A percentile compares a stretch with the other conserved stretches of the same genome.
phyloP scores from a whole-genome alignment of 2,113 vertebrate species.

The Typhlomys cinereus region DNA sequence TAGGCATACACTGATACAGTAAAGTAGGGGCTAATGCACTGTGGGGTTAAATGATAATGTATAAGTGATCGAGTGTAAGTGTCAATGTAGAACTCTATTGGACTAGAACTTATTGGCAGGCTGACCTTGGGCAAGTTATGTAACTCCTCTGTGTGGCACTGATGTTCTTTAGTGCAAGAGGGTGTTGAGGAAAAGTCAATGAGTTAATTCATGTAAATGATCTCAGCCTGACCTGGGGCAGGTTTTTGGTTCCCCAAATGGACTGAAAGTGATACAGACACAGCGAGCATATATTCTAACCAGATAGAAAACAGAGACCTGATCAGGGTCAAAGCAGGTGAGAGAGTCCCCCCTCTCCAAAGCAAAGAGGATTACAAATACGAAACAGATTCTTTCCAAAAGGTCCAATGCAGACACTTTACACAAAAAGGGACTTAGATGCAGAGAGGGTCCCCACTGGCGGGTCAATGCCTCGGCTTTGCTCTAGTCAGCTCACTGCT shows the following conservation, averaged over 20 bases:
- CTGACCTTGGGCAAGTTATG: neutral
- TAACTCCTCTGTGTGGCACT: neutral
- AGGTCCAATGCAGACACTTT: neutral
- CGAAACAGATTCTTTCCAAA: neutral
- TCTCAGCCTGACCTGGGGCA: neutral
- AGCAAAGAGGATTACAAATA: neutral
- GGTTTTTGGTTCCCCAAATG: neutral
- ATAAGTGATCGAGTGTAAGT: neutral
- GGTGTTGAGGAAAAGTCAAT: neutral
- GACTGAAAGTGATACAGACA: neutral
- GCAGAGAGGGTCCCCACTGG: neutral
- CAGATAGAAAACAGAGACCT: neutral
- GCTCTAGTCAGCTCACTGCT: neutral
- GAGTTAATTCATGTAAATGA: neutral
- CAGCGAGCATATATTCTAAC: neutral
- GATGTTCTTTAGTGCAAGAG: neutral
- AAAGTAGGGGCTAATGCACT: neutral
- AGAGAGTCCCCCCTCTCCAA: neutral
- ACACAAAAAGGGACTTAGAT: neutral
- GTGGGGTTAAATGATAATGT: neutral
- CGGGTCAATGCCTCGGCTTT: no score
- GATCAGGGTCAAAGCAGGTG: neutral
- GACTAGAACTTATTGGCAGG: neutral
- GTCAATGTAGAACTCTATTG: neutral
- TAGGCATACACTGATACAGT: fast-evolving